phyloP scores from a whole-genome alignment of 1,140 invertebrate species.

The Eriosoma lanigerum region DNA sequence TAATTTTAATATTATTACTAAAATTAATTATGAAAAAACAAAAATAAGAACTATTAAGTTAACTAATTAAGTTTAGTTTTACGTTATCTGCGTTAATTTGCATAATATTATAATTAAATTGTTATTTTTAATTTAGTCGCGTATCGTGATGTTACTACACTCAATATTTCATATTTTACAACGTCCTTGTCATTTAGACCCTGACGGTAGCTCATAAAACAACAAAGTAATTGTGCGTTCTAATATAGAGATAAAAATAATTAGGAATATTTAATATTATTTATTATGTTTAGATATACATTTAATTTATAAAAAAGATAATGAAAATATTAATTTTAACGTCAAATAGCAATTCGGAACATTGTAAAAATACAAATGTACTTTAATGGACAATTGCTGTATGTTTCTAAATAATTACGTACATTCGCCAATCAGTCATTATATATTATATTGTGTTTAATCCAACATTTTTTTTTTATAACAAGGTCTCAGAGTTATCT shows the following conservation, averaged over 20 bases:
- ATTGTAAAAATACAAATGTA: not conserved
- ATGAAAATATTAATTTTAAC: not conserved
- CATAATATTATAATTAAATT: not conserved
- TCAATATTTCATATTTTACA: not conserved
- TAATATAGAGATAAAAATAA: not conserved
- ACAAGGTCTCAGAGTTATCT: too few relatives aligned
- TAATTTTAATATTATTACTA: too few relatives aligned
- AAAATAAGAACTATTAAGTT: too few relatives aligned
- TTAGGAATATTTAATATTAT: not conserved
- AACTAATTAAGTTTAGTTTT: too few relatives aligned
- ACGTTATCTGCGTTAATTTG: not conserved
- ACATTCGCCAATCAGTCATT: too few relatives aligned
- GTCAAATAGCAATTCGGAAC: not conserved
- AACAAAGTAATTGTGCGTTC: not conserved
- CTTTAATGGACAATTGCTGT: not conserved
- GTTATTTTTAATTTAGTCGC: not conserved
- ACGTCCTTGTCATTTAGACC: not conserved
- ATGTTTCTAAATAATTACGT: not conserved
- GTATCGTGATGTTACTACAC: not conserved
- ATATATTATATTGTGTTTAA: too few relatives aligned
- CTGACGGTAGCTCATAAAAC: not conserved
- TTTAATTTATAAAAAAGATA: not conserved
- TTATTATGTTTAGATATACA: not conserved
- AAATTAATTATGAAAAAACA: too few relatives aligned
- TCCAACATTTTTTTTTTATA: too few relatives aligned